These are phyloP conservation scores for Drosophila tsacasi DNA, from an alignment of 1,140 invertebrate species.

Conservation along the genomic window DNA sequence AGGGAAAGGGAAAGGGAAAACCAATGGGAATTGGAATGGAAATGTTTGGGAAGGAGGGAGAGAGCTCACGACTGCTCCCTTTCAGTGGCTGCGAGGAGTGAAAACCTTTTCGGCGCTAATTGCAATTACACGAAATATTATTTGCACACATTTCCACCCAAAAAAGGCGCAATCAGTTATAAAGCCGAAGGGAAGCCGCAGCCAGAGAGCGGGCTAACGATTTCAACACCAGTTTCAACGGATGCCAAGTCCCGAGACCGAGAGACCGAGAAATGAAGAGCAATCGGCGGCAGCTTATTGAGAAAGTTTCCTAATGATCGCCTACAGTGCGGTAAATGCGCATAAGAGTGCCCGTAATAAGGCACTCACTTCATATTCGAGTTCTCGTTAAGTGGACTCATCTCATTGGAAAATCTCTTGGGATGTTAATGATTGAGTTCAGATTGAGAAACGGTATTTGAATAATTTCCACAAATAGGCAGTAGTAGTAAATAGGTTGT, in stretches of 20 bases:
- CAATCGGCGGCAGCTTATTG: background rate
- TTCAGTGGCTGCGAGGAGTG: conserved; percentile 10
- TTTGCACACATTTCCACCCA: conserved; percentile 55
- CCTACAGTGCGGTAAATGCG: conserved; percentile 4
- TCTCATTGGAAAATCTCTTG: too few species aligned
- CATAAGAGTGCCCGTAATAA: background rate
- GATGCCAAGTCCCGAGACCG: background rate
- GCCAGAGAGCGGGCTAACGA: background rate
- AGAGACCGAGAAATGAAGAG: background rate
- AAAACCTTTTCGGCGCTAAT: conserved; percentile 62
- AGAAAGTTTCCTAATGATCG: conserved; percentile 6
- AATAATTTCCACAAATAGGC: background rate
- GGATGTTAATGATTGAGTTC: background rate
- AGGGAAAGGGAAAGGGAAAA: background rate
- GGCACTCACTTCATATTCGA: background rate
- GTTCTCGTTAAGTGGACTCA: background rate
- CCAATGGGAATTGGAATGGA: background rate
- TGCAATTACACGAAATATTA: conserved; percentile 75
- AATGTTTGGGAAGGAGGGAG: conserved; percentile 1
- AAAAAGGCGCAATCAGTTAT: conserved; percentile 50
- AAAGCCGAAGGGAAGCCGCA: background rate
- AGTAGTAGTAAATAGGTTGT: too few species aligned
- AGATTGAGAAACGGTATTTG: background rate
- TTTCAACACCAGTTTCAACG: conserved; percentile 8
- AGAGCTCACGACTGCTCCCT: conserved; percentile 12